Evolutionary conservation across 2,888 invertebrate species (phyloP), one percentile per base, ranked within the genome.

Genomic region (Aleiodes testaceus): DNA sequence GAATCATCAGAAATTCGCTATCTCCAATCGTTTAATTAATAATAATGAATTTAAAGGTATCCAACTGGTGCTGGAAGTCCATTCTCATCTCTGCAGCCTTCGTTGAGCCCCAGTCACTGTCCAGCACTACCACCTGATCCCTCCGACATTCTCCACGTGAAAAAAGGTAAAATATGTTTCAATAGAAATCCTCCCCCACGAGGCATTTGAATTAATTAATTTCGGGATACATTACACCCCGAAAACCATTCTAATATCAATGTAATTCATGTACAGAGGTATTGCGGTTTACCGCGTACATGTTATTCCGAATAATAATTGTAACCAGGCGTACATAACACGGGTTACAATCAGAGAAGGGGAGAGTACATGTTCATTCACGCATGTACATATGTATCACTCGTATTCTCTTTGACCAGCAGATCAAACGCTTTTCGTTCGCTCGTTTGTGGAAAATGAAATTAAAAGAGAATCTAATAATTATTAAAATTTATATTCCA

Each of bases 61-160:
- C 88, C 89, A 63, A 85, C 88, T 73, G 90, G 90, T 42, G 88
- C 89, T 64, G 89, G 90, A 67, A 89, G 89, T 82, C 89, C 89
- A 42, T 89, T 90, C 75, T 89, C 91, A 76, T 89, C 90, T 61
- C 83, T 91, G 68, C 91, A 91, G 80, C 90, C 91, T 73, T 88
- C 87, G 73, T 87, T 91, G 72, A 90, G 90, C 82, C 91, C 91
- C 63, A 90, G 90, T 75, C 90, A 90, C 66, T 88, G 88, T 78
- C 83, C 87, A 73, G 81, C 86, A 53, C 78, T 88, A 73, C 84
- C 88, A 73, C 90, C 90, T 70, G 90, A 91, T 82, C 88, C 91
- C 69, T 89, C 91, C 49, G 91, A 91, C 79, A 89, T 91, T 78
- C 87, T 90, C 70, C 88, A 88, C 79, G 88, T 88, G 76, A 90